Evolutionary conservation across 2,113 vertebrate genomes (phyloP), one percentile per base, ranked within the genome.

Genomic region (Seriola rivoliana): DNA sequence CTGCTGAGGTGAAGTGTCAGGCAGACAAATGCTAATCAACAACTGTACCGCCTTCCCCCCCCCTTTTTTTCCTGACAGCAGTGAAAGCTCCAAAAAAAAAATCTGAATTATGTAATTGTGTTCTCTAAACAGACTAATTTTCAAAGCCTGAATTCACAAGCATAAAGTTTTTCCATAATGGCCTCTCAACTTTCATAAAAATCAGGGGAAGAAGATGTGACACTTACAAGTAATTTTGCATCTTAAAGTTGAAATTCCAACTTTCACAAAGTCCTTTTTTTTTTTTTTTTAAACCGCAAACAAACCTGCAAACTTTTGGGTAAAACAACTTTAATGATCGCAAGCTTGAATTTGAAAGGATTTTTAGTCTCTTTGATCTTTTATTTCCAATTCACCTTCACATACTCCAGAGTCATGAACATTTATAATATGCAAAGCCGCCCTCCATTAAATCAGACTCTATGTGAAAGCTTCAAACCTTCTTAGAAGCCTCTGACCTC

Each of bases 351-450:
- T 92, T 92, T 90, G 69, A 93, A 90, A 87, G 82, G 76, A 80
- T 87, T 86, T 81, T 82, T 79, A n/a, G 59, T 74, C 46, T 72
- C 90, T 93, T 92, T 95, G 91, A 95, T 95, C 88, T 92, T 90
- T 90, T 89, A 87, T 88, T 90, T 92, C 80, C 84, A 84, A 62
- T 85, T 92, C 90, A 92, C 88, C 91, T 93, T 88, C 86, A 81
- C 82, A 78, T 74, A 85, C 89, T 90, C 85, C 69, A 75, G 83
- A 94, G 89, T 90, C 87, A 92, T 90, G 88, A 91, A 86, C 86
- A 90, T 91, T 90, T 90, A 92, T 83, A 90, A 88, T 86, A 91
- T 93, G 92, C 89, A 89, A 90, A 90, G 85, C 69, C 36, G 52
- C 76, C 82, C 76, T 82, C 88, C 72, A 85, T 79, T 86, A 89